Conservation (phyloP, 2,113 vertebrate genomes). For the Ammodramus savannarum region DNA sequence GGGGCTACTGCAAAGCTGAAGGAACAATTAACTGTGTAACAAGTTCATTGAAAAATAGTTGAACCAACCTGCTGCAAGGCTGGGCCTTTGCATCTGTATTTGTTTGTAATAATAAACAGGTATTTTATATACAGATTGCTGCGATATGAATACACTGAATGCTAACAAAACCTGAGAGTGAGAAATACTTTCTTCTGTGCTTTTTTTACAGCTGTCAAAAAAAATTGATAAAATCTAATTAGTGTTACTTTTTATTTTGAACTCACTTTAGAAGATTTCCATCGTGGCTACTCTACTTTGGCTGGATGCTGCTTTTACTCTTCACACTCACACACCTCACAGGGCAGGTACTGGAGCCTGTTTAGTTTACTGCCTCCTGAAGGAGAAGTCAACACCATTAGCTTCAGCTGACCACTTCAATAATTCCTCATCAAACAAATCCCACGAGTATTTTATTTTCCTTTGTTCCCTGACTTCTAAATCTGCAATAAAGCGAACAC, state of each 20-base stretch:
- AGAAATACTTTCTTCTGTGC: neutral
- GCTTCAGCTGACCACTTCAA: neutral
- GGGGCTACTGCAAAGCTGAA: neutral
- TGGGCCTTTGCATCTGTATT: neutral
- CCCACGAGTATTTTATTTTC: neutral
- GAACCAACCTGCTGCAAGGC: neutral
- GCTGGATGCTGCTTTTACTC: neutral
- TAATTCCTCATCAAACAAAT: neutral
- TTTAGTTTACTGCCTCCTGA: neutral
- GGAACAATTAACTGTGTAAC: neutral
- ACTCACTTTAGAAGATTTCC: neutral
- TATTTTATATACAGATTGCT: neutral
- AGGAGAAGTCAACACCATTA: neutral
- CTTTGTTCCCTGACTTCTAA: neutral
- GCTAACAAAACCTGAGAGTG: neutral
- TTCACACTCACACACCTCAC: fast-evolving
- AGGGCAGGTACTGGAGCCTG: neutral
- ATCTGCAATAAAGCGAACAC: neutral
- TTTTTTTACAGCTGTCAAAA: neutral
- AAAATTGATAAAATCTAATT: neutral
- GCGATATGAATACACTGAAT: neutral
- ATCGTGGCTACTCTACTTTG: fast-evolving
- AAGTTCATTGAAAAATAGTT: neutral
- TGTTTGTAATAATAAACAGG: neutral
- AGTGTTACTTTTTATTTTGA: neutral